Conservation (phyloP, 2,113 vertebrate genomes). For the Dipodomys stephensi region DNA sequence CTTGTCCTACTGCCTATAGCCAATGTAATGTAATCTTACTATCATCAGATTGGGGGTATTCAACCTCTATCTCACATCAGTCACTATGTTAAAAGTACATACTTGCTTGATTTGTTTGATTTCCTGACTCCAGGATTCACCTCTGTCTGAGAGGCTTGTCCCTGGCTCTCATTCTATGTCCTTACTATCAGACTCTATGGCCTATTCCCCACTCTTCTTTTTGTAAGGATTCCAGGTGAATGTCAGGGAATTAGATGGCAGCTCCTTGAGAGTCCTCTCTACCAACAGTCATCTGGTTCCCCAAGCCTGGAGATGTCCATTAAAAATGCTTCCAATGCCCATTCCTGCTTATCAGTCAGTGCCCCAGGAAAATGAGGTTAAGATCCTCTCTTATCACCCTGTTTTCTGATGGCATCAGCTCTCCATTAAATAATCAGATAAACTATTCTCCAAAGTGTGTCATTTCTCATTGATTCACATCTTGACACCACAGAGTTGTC, state of each 20-base stretch:
- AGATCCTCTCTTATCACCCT: background rate
- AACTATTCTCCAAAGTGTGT: background rate
- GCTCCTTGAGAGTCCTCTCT: background rate
- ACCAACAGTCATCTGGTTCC: background rate
- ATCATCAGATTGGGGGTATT: background rate
- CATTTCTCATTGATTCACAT: background rate
- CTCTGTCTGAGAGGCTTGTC: background rate
- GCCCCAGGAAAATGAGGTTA: background rate
- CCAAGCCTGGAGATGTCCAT: background rate
- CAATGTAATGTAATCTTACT: background rate
- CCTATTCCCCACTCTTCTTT: background rate
- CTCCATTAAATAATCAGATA: background rate
- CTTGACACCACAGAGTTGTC: background rate
- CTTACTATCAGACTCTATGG: background rate
- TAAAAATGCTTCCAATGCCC: background rate
- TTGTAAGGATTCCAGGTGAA: background rate
- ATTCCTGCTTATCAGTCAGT: background rate
- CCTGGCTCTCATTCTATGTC: background rate
- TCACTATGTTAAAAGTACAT: background rate
- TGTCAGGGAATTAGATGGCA: background rate
- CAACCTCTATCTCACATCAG: background rate
- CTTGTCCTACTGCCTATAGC: background rate
- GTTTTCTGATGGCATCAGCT: background rate
- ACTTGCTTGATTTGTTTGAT: background rate
- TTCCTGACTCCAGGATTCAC: background rate